Percentiles rank a stretch among this genome's conserved stretches.
These are phyloP conservation scores for Eristalinus aeneus DNA, from an alignment of 2,888 invertebrate species.

Conservation along the genomic window DNA sequence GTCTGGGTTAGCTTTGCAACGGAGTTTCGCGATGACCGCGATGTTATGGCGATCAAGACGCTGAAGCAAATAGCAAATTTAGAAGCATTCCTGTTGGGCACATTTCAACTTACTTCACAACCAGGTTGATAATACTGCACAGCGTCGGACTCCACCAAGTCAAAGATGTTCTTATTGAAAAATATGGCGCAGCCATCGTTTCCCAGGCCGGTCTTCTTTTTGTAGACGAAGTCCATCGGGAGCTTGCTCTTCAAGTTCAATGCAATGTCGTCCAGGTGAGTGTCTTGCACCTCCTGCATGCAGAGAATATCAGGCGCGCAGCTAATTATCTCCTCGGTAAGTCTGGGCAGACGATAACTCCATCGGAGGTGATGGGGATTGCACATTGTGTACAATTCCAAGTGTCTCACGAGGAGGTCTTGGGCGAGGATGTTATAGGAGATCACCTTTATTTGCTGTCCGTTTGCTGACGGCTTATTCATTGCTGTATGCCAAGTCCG, in stretches of 20 bases:
- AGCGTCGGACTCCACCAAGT: conserved; percentile 84
- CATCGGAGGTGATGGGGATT: conserved; percentile 84
- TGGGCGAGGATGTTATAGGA: conserved; percentile 96
- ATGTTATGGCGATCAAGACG: conserved; percentile 93
- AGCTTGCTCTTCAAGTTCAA: conserved; percentile 73
- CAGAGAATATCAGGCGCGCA: conserved; percentile 82
- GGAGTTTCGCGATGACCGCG: conserved; percentile 89
- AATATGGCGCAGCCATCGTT: conserved; percentile 96
- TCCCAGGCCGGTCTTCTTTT: conserved; percentile 90
- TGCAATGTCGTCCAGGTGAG: conserved; percentile 83
- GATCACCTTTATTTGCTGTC: conserved; percentile 84
- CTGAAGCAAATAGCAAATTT: conserved; percentile 72
- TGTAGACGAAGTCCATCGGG: conserved; percentile 89
- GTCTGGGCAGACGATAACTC: conserved; percentile 83
- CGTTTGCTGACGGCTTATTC: not conserved
- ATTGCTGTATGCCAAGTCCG: not conserved
- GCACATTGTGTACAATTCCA: conserved; percentile 86
- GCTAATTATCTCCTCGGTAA: conserved; percentile 81
- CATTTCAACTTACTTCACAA: conserved; percentile 53
- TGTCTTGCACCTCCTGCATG: conserved; percentile 93
- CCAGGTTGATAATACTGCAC: conserved; percentile 86
- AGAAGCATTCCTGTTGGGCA: not conserved
- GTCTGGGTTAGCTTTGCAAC: conserved; percentile 81
- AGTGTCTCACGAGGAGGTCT: conserved; percentile 87
- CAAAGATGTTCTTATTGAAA: conserved; percentile 86